These are phyloP conservation scores for Gallirallus australis DNA, from an alignment of 2,797 vertebrate species.

Conservation along the genomic window DNA sequence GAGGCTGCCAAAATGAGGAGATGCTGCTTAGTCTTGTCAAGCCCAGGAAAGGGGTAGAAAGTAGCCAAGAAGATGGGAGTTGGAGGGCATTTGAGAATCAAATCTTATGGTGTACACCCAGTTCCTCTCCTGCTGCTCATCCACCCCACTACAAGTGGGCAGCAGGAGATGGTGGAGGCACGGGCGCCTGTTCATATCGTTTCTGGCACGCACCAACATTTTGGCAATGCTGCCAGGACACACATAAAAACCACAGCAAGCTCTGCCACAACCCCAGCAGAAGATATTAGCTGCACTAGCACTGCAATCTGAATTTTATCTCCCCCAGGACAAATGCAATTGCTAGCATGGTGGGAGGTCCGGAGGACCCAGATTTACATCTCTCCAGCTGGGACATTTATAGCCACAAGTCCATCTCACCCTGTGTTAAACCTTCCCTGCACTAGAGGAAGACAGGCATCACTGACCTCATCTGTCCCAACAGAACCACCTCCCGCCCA, in stretches of 20 bases:
- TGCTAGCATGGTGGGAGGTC: neutral
- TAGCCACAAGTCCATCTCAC: neutral
- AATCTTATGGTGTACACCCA: neutral
- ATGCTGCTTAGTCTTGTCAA: neutral
- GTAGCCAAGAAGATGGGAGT: neutral
- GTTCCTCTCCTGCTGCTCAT: neutral
- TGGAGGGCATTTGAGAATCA: too few species aligned
- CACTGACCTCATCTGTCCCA: accelerated
- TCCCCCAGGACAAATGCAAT: neutral
- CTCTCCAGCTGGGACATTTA: neutral
- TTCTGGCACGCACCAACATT: accelerated
- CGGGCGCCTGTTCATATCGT: accelerated
- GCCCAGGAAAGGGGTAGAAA: neutral
- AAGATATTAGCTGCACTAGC: neutral
- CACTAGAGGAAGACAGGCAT: neutral
- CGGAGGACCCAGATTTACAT: neutral
- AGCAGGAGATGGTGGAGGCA: neutral
- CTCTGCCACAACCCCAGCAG: neutral
- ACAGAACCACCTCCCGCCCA: neutral
- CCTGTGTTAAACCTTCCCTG: accelerated
- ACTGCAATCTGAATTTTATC: neutral
- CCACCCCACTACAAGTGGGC: neutral
- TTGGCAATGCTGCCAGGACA: neutral
- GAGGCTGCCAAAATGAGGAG: accelerated
- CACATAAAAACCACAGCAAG: neutral